phyloP scores from a whole-genome alignment of 2,888 invertebrate genomes.

The Erpobdella octoculata region DNA sequence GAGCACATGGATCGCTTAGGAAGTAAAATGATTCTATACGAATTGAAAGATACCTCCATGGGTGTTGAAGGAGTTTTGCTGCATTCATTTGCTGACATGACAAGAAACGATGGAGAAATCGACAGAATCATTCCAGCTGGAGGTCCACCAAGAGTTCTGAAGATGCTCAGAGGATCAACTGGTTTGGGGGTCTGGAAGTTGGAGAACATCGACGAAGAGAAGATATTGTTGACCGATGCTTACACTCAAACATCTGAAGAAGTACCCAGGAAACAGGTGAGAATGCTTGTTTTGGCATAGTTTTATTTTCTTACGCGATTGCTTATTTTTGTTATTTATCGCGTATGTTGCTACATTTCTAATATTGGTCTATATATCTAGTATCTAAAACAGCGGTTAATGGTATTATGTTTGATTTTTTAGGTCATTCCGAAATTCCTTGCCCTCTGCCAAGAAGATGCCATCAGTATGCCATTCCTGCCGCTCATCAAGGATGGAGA shows the following conservation, averaged over 20 bases:
- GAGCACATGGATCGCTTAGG: constrained; percentile 33
- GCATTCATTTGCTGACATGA: constrained; percentile 26
- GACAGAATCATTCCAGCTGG: constrained; percentile 30
- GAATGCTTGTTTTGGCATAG: background rate
- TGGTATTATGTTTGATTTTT: background rate
- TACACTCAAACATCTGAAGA: constrained; percentile 27
- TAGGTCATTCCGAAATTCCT: constrained; percentile 30
- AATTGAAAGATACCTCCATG: constrained; percentile 31
- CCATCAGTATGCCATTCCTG: constrained; percentile 34
- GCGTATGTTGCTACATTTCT: background rate
- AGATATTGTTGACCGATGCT: constrained; percentile 29
- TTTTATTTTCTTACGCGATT: background rate
- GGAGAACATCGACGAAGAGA: constrained; percentile 28
- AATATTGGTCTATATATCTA: no score
- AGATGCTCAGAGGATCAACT: constrained; percentile 34
- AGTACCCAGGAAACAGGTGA: constrained; percentile 21
- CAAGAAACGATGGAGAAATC: constrained; percentile 29
- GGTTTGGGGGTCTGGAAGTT: constrained; percentile 34
- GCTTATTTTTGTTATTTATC: background rate
- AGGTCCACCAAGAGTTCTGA: constrained; percentile 31
- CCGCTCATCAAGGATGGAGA: constrained; percentile 33
- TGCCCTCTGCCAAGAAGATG: constrained; percentile 30
- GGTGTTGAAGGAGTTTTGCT: constrained; percentile 28
- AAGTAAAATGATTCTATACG: constrained; percentile 33
- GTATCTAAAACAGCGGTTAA: background rate